phyloP scores from a whole-genome alignment of 2,797 vertebrate species.

The Bufotes viridis region DNA sequence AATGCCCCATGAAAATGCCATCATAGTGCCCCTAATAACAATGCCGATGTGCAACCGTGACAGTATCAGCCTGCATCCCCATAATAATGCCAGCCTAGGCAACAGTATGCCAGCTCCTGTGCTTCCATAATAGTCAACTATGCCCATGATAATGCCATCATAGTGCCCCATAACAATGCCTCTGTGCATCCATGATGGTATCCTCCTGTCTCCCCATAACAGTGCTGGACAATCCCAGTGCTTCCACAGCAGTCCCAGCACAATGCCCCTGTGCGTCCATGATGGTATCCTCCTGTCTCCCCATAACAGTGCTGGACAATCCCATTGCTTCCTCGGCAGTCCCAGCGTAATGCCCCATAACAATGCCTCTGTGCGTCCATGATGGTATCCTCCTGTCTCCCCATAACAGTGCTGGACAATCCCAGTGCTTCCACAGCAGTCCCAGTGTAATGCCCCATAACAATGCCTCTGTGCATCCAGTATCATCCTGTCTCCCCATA shows the following conservation, averaged over 20 bases:
- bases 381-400: not conserved
- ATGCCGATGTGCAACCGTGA: not conserved
- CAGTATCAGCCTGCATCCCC: not conserved
- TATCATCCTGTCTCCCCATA: no score
- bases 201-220: not conserved
- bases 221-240: not conserved
- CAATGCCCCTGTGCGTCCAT: no score
- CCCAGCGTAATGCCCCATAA: not conserved
- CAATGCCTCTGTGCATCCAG: no score
- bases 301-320: no score
- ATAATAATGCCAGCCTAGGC: not conserved
- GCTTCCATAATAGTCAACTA: no score
- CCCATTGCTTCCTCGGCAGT: no score
- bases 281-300: no score
- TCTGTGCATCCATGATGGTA: not conserved
- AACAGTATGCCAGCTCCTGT: no score
- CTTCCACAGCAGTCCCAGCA: not conserved
- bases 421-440: not conserved
- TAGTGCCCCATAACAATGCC: not conserved
- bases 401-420: not conserved
- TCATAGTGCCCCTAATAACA: not conserved
- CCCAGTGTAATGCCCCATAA: not conserved
- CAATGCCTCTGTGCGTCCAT: not conserved
- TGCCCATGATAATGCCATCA: no score
- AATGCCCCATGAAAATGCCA: not conserved